Percentiles rank a stretch among this genome's conserved stretches.
Conservation (phyloP, 2,113 vertebrate species). For the Pantherophis guttatus region DNA sequence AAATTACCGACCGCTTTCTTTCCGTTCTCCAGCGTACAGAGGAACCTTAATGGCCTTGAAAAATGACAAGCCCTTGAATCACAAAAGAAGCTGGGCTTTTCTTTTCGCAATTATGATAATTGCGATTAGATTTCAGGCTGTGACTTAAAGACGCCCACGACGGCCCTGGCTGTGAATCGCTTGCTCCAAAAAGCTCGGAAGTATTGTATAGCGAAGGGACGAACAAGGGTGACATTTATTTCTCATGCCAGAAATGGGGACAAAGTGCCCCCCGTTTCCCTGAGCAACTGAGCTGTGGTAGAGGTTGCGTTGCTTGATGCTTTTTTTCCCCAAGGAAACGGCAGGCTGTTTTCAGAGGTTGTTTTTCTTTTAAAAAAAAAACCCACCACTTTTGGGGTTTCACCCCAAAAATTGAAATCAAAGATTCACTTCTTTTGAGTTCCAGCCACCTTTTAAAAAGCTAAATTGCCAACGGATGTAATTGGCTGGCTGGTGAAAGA, state of each 20-base stretch:
- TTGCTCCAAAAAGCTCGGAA: fast-evolving
- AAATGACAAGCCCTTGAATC: background rate
- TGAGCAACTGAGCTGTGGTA: background rate
- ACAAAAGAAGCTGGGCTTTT: background rate
- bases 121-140: background rate
- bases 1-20: background rate
- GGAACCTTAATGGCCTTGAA: background rate
- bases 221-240: background rate
- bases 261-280: background rate
- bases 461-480: background rate
- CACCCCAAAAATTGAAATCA: too few species aligned
- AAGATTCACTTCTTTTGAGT: background rate
- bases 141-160: too few species aligned
- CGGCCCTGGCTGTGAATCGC: fast-evolving
- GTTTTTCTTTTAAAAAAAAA: too few species aligned
- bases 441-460: background rate
- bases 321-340: background rate
- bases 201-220: too few species aligned
- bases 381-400: background rate
- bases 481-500: background rate
- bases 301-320: background rate
- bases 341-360: background rate
- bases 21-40: background rate
- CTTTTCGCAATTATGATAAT: background rate
- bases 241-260: background rate